These are phyloP conservation scores for Contarinia nasturtii DNA, from an alignment of 1,140 invertebrate species.

Conservation along the genomic window DNA sequence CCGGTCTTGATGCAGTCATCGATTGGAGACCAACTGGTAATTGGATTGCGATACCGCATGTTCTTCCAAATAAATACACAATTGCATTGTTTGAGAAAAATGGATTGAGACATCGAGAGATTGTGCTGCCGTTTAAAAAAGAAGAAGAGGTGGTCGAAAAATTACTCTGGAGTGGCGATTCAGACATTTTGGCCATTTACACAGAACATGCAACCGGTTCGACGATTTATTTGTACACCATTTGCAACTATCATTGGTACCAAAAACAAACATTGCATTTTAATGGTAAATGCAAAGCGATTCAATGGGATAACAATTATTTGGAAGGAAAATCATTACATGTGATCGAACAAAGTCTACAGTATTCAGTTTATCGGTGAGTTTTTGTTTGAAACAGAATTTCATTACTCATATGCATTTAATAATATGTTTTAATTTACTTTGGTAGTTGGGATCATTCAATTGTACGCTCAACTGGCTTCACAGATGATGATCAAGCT, in stretches of 20 bases:
- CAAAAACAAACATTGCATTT: constrained; percentile 53
- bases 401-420: too few relatives aligned
- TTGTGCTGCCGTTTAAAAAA: constrained; percentile 42
- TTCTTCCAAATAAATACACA: constrained; percentile 42
- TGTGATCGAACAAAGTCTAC: constrained; percentile 31
- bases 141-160: constrained; percentile 32
- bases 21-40: constrained; percentile 65
- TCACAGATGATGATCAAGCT: constrained; percentile 29
- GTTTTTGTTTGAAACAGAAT: too few relatives aligned
- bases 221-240: constrained; percentile 55
- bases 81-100: constrained; percentile 82
- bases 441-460: constrained; percentile 10
- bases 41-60: constrained; percentile 53
- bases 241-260: constrained; percentile 83
- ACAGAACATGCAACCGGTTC: constrained; percentile 20
- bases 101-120: constrained; percentile 72
- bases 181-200: constrained; percentile 48
- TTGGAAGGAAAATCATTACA: constrained; percentile 36
- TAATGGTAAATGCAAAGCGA: constrained; percentile 24
- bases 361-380: constrained; percentile 37
- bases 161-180: constrained; percentile 60
- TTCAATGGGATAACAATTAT: constrained; percentile 41
- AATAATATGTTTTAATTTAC: background rate
- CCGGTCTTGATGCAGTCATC: constrained; percentile 45
- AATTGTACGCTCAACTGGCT: constrained; percentile 32